Conservation (phyloP, 2,113 vertebrate species). For the Corythornis vintsioides region DNA sequence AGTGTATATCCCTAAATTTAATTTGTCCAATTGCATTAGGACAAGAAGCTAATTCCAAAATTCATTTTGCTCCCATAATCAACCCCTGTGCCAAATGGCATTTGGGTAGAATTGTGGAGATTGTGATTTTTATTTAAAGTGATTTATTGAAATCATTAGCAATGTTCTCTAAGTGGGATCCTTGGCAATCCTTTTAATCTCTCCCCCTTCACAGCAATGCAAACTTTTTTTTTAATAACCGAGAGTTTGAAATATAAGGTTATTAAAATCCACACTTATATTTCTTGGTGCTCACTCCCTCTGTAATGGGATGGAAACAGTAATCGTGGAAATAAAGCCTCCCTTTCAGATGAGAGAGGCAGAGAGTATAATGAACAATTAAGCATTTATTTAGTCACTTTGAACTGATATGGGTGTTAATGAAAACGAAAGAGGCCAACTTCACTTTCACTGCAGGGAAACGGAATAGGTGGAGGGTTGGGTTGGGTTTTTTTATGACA, state of each 20-base stretch:
- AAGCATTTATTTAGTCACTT: constrained; percentile 20
- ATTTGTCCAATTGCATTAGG: constrained; percentile 51
- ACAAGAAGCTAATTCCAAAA: constrained; percentile 56
- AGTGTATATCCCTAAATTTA: constrained; percentile 13
- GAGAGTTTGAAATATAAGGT: constrained; percentile 23
- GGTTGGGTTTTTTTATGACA: neutral
- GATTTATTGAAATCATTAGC: constrained; percentile 55
- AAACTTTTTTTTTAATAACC: constrained; percentile 50
- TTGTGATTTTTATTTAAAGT: constrained; percentile 60
- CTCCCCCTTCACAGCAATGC: neutral
- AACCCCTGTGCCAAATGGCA: constrained; percentile 43
- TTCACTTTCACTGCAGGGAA: neutral
- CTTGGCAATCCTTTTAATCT: constrained; percentile 53
- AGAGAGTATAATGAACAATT: constrained; percentile 32
- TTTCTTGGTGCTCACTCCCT: neutral
- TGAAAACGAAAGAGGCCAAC: neutral
- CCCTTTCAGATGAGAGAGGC: neutral
- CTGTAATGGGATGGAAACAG: neutral
- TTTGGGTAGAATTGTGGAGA: constrained; percentile 33
- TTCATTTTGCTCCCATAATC: constrained; percentile 44
- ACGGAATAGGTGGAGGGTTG: neutral
- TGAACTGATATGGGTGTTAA: constrained; percentile 10
- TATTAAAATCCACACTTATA: constrained; percentile 34
- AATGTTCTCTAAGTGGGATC: constrained; percentile 31
- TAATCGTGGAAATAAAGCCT: constrained; percentile 26